Percentiles rank a stretch among this genome's conserved stretches.
Evolutionary conservation across 2,888 invertebrate species (phyloP).

Genomic region (Nomada fucata): DNA sequence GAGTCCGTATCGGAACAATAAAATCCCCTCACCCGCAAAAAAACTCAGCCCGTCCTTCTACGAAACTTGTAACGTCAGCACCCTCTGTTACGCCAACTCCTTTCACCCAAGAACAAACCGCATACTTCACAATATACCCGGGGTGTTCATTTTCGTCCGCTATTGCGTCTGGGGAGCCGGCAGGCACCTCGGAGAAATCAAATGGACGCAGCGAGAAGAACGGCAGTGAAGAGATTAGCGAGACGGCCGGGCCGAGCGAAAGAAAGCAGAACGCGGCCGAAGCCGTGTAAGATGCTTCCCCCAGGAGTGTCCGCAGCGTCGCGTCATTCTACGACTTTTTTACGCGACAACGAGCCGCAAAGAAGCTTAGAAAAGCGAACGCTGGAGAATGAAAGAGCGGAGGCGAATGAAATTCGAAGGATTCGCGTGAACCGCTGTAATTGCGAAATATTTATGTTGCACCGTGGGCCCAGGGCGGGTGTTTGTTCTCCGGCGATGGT

Average conservation of each 20-base stretch:
- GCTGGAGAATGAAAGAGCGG: background rate
- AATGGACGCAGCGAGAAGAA: background rate
- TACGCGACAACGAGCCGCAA: background rate
- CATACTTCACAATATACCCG: too few relatives aligned
- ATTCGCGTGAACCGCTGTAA: conserved; percentile 18
- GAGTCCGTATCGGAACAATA: background rate
- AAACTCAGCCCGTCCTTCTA: background rate
- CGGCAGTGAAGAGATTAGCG: background rate
- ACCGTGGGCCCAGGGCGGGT: background rate
- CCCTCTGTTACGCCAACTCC: background rate
- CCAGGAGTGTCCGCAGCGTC: background rate
- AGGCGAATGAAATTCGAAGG: background rate
- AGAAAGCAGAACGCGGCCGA: conserved; percentile 4
- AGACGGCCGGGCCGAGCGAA: background rate
- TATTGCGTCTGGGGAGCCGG: background rate
- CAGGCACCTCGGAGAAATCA: background rate
- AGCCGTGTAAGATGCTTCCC: conserved; percentile 4
- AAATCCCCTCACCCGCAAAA: background rate
- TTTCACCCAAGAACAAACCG: background rate
- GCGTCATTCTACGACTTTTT: conserved; percentile 4
- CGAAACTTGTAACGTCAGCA: background rate
- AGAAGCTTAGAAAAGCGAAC: background rate
- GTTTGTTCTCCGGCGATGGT: background rate
- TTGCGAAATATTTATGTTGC: conserved; percentile 45
- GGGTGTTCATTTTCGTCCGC: background rate